Evolutionary conservation across 2,888 invertebrate genomes (phyloP).

Genomic region (Leucozona laternaria): DNA sequence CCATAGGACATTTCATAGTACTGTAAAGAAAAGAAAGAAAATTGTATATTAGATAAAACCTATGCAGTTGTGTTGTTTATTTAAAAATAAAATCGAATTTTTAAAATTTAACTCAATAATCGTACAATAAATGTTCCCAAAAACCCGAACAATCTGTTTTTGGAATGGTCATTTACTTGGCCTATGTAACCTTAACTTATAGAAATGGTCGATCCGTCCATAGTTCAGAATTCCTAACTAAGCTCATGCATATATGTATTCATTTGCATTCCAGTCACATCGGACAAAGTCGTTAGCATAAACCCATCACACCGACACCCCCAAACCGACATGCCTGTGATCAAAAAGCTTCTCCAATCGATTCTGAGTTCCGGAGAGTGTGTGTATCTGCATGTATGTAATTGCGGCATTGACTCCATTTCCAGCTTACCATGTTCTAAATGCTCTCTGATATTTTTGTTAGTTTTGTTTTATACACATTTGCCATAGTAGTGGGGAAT

Average conservation of each 20-base stretch:
- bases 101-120: neutral
- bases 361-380: neutral
- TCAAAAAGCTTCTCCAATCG: slow-evolving; percentile 48
- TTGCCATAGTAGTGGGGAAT: neutral
- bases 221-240: neutral
- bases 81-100: neutral
- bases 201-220: neutral
- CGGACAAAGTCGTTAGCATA: slow-evolving; percentile 62
- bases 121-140: too few species aligned
- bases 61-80: neutral
- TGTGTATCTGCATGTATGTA: neutral
- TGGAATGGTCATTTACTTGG: neutral
- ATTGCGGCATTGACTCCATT: slow-evolving; percentile 54
- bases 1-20: slow-evolving; percentile 99
- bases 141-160: neutral
- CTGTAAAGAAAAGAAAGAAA: slow-evolving; percentile 85
- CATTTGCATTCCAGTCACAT: slow-evolving; percentile 51
- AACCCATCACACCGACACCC: slow-evolving; percentile 31
- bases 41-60: slow-evolving; percentile 10
- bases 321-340: slow-evolving; percentile 57
- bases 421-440: slow-evolving; percentile 46
- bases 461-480: neutral
- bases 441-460: slow-evolving; percentile 47
- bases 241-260: neutral
- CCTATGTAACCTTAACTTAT: neutral